Conservation (phyloP, 1,140 invertebrate species). For the Helicoverpa zea region DNA sequence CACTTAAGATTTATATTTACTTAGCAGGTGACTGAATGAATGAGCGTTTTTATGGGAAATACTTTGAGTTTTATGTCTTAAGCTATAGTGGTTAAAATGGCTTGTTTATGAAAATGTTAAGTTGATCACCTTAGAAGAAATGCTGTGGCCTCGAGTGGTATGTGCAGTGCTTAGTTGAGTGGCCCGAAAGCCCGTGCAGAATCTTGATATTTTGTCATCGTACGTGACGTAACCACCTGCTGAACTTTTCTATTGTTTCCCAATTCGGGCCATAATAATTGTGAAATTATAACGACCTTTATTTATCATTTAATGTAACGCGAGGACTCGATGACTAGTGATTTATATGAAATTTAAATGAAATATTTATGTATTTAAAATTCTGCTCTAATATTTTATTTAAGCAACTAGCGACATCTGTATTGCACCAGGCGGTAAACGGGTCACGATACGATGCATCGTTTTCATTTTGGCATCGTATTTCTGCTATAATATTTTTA, state of each 20-base stretch:
- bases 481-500: no score
- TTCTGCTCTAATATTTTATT: background rate
- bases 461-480: background rate
- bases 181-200: constrained; percentile 53
- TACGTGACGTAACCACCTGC: constrained; percentile 49
- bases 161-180: constrained; percentile 57
- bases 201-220: constrained; percentile 57
- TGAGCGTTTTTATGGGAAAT: constrained; percentile 36
- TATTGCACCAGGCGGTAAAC: background rate
- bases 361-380: background rate
- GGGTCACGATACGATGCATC: no score
- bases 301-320: background rate
- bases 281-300: constrained; percentile 32
- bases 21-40: constrained; percentile 39
- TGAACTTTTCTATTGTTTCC: constrained; percentile 48
- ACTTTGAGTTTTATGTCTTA: constrained; percentile 54
- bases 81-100: constrained; percentile 50
- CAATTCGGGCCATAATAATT: constrained; percentile 23
- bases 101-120: constrained; percentile 46
- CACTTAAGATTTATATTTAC: constrained; percentile 47
- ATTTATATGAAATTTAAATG: no score
- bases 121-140: constrained; percentile 79
- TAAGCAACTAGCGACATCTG: constrained; percentile 20
- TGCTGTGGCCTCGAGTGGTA: constrained; percentile 75
- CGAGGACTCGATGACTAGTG: no score